Evolutionary conservation across 1,140 invertebrate species (phyloP), one percentile per base, ranked within the genome.

Genomic region (Polyergus mexicanus): DNA sequence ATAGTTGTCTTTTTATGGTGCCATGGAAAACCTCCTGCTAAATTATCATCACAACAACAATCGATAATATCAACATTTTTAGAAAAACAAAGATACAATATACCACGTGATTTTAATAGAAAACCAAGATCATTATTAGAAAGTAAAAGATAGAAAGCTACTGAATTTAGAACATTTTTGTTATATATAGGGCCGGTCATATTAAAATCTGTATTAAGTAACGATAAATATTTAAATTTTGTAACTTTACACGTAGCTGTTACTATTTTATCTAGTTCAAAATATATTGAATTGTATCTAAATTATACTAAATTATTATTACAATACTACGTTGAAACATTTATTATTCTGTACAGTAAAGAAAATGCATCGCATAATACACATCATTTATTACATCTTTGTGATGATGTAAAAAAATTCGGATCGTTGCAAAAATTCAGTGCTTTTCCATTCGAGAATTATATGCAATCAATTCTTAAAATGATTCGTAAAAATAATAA

Each of bases 141-240:
- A 77, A 32, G 75, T 35, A 65, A 63, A 77, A 77, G 19, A 1
- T 77, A 19, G 58, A 77, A 77, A 35, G 75, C 60, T 2, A 77
- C 60, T 7, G 41, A 77, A 77, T 77, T 2, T 22, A 77, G 41
- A 4, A 63, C 38, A 32, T 63, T 77, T 77, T 77, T 77, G 32
- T 44, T 44, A 47, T 65, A 76, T 13, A 75, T 22, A 7, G 54
- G 35, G 1, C 72, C 35, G 1, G 32, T 75, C 16, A 32, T 75
- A 32, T 75, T 75, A 25, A 58, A 75, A 75, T 58, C 35, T 58
- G 13, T 75, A 32, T 22, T 75, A 16, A 75, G 2, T 62, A 0
- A 28, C 3, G 38, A 62, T 62, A 28, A 32, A 62, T 76, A 76
- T 62, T 62, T 62, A 62, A 76, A 62, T 62, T 72, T 72, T 72